Evolutionary conservation across 2,888 invertebrate genomes (phyloP).

Genomic region (Caenorhabditis plicata): DNA sequence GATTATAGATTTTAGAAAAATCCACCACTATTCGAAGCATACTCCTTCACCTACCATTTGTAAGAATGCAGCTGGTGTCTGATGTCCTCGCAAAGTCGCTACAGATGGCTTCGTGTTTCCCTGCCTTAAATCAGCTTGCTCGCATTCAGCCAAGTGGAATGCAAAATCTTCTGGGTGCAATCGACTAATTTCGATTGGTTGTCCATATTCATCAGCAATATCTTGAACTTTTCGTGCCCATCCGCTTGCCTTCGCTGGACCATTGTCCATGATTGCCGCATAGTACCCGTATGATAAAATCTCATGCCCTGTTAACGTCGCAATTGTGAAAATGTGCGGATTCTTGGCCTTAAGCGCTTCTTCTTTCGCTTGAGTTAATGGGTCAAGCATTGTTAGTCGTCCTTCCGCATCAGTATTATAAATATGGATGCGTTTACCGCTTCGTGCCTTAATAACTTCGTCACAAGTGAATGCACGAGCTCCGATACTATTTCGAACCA

Average conservation of each 20-base stretch:
- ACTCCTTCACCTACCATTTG: conserved; percentile 74
- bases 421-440: conserved; percentile 81
- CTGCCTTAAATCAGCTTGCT: conserved; percentile 84
- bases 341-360: conserved; percentile 39
- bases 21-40: too few relatives aligned
- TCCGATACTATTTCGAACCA: conserved; percentile 88
- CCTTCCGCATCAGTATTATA: conserved; percentile 96
- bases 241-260: conserved; percentile 42
- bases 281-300: conserved; percentile 56
- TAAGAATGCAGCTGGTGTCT: conserved; percentile 84
- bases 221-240: conserved; percentile 37
- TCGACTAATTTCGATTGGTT: conserved; percentile 62
- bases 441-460: conserved; percentile 75
- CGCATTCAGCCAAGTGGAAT: conserved; percentile 70
- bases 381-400: conserved; percentile 74
- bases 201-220: conserved; percentile 55
- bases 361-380: conserved; percentile 56
- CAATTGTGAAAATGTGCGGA: conserved; percentile 74
- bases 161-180: conserved; percentile 67
- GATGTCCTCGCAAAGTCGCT: conserved; percentile 79
- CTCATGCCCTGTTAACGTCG: conserved; percentile 60
- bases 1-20: neutral
- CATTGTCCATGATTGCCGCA: conserved; percentile 63
- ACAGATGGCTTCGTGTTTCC: conserved; percentile 75
- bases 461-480: conserved; percentile 72